Evolutionary conservation across 2,888 invertebrate species (phyloP), one percentile per base, ranked within the genome.

Genomic region (Aphrophora alni): DNA sequence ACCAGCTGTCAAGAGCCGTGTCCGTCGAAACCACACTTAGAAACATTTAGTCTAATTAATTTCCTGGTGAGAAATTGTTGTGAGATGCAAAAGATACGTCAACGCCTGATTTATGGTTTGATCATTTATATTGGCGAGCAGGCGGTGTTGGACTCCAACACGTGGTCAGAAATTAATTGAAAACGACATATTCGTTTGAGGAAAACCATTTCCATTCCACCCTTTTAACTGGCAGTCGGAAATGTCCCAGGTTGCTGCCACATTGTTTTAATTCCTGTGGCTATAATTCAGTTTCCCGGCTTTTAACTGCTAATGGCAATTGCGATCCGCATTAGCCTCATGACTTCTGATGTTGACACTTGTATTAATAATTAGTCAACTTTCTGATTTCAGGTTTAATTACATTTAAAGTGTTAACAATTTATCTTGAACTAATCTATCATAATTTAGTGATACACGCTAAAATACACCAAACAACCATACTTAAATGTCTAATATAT

Each of bases 111-210:
- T 59, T 59, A 59, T 59, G 59, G 59, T 59, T 59, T 59, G 59
- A 59, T 59, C 59, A 59, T 59, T 59, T 59, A 59, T 59, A 59
- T 59, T 21, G 59, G 59, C 59, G 59, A 59, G 59, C 59, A 59
- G 59, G 21, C 59, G 59, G 59, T 21, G 59, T 21, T 59, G 21
- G 59, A 21, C 21, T 21, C 5, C 5, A 59, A 21, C 59, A 59
- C 21, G 59, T 59, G 59, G 59, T 59, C 59, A 59, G 59, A 59
- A 59, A 59, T 59, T 59, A 59, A 59, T 59, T 59, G 59, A 59
- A 59, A 59, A 59, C 59, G 59, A 59, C 59, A 59, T 59, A 59
- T 59, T 59, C 59, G 59, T 59, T 59, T 59, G 59, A 59, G 59
- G 59, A 59, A 59, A 59, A 21, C 59, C 59, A 59, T 59, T 59